Evolutionary conservation across 1,140 invertebrate species (phyloP).

Genomic region (Danaus plexippus): DNA sequence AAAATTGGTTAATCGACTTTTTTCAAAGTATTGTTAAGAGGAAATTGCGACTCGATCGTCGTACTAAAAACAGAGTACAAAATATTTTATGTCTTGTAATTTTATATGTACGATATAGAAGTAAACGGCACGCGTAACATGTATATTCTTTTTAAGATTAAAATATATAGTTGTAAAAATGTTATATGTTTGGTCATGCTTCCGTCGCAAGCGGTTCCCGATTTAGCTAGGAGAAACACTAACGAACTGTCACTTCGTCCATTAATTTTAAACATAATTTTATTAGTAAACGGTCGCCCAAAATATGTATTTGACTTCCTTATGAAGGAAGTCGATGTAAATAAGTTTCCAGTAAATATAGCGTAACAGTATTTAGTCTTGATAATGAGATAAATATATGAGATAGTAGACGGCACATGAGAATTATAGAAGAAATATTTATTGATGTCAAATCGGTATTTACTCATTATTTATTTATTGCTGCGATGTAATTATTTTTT

Average conservation of each 20-base stretch:
- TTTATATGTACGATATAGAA: constrained; percentile 65
- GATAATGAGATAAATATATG: constrained; percentile 49
- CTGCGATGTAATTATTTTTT: constrained; percentile 40
- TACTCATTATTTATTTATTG: constrained; percentile 44
- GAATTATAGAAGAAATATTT: constrained; percentile 56
- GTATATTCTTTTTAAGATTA: constrained; percentile 65
- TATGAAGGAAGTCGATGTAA: constrained; percentile 62
- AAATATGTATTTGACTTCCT: constrained; percentile 59
- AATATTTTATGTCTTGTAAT: constrained; percentile 70
- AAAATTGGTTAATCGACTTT: constrained; percentile 28
- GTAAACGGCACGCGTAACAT: constrained; percentile 60
- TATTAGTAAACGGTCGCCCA: constrained; percentile 59
- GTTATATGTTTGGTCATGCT: constrained; percentile 63
- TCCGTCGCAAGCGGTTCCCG: constrained; percentile 68
- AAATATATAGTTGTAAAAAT: constrained; percentile 51
- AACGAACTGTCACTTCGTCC: constrained; percentile 71
- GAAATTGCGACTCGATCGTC: constrained; percentile 51
- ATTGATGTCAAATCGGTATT: constrained; percentile 49
- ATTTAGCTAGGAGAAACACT: constrained; percentile 64
- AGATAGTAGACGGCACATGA: constrained; percentile 45
- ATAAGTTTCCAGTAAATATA: constrained; percentile 60
- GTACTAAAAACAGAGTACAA: constrained; percentile 67
- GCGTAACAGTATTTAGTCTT: constrained; percentile 60
- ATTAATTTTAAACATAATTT: constrained; percentile 70
- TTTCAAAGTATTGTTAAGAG: constrained; percentile 49